Conservation (phyloP, 2,113 vertebrate genomes). For the Psammodynastes pulverulentus region DNA sequence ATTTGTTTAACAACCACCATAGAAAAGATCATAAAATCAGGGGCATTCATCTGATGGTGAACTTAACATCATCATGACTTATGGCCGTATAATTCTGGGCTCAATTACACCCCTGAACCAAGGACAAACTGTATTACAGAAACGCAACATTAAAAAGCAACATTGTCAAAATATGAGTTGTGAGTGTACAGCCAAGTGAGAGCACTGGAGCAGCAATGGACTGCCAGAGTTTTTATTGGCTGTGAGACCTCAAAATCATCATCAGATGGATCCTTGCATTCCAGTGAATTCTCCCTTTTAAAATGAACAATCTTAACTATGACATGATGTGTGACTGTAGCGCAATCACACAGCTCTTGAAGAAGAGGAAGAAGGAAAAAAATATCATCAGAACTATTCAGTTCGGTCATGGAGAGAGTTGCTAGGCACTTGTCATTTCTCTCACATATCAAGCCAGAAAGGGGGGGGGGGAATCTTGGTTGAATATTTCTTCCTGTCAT, state of each 20-base stretch:
- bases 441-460: background rate
- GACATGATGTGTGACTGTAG: background rate
- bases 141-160: background rate
- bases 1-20: background rate
- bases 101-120: background rate
- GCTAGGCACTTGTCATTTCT: rapidly evolving
- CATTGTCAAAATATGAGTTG: background rate
- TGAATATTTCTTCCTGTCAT: background rate
- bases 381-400: background rate
- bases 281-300: background rate
- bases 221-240: background rate
- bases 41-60: background rate
- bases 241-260: background rate
- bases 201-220: background rate
- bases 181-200: background rate
- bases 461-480: too few relatives aligned
- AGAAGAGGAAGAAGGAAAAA: background rate
- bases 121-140: background rate
- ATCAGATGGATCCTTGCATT: background rate
- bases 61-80: background rate
- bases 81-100: background rate
- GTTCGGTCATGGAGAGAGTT: background rate
- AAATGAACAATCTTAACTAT: background rate
- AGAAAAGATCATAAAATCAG: background rate
- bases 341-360: background rate